Evolutionary conservation across 2,888 invertebrate genomes (phyloP), one percentile per base, ranked within the genome.

Genomic region (Clusia tigrina): DNA sequence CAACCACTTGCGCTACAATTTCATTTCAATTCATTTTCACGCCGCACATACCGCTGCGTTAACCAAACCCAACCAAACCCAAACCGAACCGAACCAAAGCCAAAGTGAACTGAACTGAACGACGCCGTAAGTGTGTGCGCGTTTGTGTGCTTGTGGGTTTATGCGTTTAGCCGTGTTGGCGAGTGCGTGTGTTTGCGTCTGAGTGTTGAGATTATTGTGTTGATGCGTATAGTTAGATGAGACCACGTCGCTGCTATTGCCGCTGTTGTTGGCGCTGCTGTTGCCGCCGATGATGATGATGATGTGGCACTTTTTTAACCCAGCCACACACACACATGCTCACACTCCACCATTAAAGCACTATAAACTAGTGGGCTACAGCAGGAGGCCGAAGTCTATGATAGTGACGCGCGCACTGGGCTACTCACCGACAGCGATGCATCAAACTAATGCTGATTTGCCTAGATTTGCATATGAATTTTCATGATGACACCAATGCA

Each of bases 381-480:
- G n/a, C n/a, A n/a, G n/a, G n/a, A n/a, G n/a, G n/a, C n/a, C n/a
- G n/a, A n/a, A n/a, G n/a, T n/a, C n/a, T n/a, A n/a, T n/a, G n/a
- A n/a, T n/a, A n/a, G n/a, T n/a, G n/a, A n/a, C n/a, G n/a, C n/a
- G n/a, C n/a, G n/a, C n/a, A 22, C 18, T 51, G 57, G 26, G 53
- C 24, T 24, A 42, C 25, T 20, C 53, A 24, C 57, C 22, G n/a
- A n/a, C n/a, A n/a, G 53, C 54, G 38, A 42, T 53, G 53, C 53
- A 55, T 22, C 18, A n/a, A 5, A 26, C 62, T 59, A 53, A 62
- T 46, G 59, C 62, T 57, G 65, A 65, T 62, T 62, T 61, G 61
- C 61, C 37, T 58, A 58, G 56, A 61, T 58, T 64, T 65, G 59
- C 65, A 59, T 65, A 48, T 62, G 62, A 65, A 56, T 60, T 63